Evolutionary conservation across 2,113 vertebrate genomes (phyloP).

Genomic region (Gobiocypris rarus): DNA sequence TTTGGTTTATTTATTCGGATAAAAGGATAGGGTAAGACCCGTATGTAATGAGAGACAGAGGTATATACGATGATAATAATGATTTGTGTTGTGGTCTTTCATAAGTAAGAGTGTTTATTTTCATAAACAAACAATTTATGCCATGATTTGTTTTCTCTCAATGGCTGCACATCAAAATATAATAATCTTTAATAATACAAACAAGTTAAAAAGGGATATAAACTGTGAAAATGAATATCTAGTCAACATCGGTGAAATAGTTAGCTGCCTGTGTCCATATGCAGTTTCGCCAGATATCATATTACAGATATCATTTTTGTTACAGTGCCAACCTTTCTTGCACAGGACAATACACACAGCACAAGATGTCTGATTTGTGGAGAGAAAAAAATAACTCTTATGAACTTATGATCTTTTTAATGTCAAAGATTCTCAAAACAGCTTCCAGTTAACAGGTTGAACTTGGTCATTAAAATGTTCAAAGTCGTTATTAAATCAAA

Average conservation of each 20-base stretch:
- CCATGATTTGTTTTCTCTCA: not conserved
- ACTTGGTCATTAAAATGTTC: no score
- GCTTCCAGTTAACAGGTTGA: no score
- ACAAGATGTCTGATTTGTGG: not conserved
- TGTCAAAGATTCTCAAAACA: no score
- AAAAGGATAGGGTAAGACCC: not conserved
- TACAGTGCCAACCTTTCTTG: not conserved
- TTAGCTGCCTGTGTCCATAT: not conserved
- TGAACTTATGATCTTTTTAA: not conserved
- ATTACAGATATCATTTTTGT: not conserved
- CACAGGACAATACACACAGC: not conserved
- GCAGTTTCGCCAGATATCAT: not conserved
- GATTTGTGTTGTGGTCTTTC: conserved; percentile 26
- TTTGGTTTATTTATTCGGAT: not conserved
- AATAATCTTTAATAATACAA: conserved; percentile 1
- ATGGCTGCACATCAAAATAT: conserved; percentile 20
- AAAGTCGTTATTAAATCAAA: no score
- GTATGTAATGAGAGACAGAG: conserved; percentile 13
- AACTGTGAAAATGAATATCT: not conserved
- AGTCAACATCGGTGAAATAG: not conserved
- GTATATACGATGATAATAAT: conserved; percentile 27
- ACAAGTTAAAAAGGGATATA: not conserved
- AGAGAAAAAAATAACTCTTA: not conserved
- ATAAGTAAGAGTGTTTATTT: not conserved
- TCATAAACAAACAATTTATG: no score